Percentiles rank a stretch among this genome's conserved stretches.
Conservation (phyloP, 2,797 vertebrate genomes). For the Melanotaenia boesemani region DNA sequence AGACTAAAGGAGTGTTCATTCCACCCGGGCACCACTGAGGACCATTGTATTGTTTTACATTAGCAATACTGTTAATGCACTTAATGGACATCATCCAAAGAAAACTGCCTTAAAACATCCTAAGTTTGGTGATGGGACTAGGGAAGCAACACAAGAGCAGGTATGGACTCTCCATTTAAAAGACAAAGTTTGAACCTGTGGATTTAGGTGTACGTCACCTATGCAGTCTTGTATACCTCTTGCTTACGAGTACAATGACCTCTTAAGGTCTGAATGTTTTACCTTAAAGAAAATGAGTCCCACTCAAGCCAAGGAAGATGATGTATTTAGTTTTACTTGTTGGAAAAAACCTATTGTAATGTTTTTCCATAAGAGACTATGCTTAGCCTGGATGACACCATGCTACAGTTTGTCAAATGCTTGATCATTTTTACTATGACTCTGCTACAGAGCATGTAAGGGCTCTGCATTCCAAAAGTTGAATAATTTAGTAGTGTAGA, state of each 20-base stretch:
- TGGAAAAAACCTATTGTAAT: conserved; percentile 11
- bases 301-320: conserved; percentile 24
- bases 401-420: neutral
- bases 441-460: conserved; percentile 7
- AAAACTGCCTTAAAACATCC: conserved; percentile 68
- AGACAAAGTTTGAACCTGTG: conserved; percentile 69
- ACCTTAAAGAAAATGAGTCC: conserved; percentile 8
- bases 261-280: conserved; percentile 29
- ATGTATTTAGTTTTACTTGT: conserved; percentile 28
- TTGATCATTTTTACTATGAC: neutral
- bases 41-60: conserved; percentile 66
- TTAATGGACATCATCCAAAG: conserved; percentile 72
- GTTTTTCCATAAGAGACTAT: conserved; percentile 10
- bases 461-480: conserved; percentile 38
- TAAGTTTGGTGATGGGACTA: conserved; percentile 38
- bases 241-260: conserved; percentile 30
- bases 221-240: conserved; percentile 48
- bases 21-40: conserved; percentile 67
- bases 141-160: conserved; percentile 46
- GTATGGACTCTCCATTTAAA: conserved; percentile 28
- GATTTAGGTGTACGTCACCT: conserved; percentile 47
- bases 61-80: conserved; percentile 74
- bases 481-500: conserved; percentile 26
- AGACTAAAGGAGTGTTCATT: conserved; percentile 67
- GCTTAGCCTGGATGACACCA: conserved; percentile 1